Evolutionary conservation across 2,888 invertebrate genomes (phyloP).

Genomic region (Micropterix aruncella): DNA sequence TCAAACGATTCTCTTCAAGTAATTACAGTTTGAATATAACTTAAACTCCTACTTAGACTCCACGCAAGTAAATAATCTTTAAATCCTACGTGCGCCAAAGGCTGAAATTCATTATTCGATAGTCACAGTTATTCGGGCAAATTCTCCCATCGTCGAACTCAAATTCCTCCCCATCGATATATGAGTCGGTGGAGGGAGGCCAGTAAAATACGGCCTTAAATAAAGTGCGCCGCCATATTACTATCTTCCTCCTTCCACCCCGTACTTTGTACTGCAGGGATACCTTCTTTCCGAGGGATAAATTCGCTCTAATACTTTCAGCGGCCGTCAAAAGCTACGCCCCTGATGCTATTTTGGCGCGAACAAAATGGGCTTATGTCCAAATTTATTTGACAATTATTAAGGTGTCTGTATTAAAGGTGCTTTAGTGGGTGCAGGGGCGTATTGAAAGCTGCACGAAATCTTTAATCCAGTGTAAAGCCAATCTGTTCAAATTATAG

Average conservation of each 20-base stretch:
- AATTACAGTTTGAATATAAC: too few relatives aligned
- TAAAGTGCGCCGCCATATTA: neutral
- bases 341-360: neutral
- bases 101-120: too few relatives aligned
- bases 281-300: neutral
- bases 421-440: slow-evolving; percentile 18
- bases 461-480: too few relatives aligned
- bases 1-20: too few relatives aligned
- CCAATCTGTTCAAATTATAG: too few relatives aligned
- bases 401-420: slow-evolving; percentile 38
- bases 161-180: neutral
- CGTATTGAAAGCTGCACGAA: too few relatives aligned
- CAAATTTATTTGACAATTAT: slow-evolving; percentile 40
- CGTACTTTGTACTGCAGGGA: neutral
- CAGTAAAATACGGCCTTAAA: neutral
- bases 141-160: too few relatives aligned
- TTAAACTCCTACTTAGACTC: too few relatives aligned
- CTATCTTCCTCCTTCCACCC: neutral
- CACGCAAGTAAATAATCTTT: too few relatives aligned
- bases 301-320: neutral
- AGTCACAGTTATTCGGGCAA: too few relatives aligned
- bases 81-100: too few relatives aligned
- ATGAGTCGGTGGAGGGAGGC: neutral
- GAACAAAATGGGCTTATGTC: slow-evolving; percentile 7
- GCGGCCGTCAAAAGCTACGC: neutral